Conservation (phyloP, 2,797 vertebrate species). For the Notolabrus celidotus region DNA sequence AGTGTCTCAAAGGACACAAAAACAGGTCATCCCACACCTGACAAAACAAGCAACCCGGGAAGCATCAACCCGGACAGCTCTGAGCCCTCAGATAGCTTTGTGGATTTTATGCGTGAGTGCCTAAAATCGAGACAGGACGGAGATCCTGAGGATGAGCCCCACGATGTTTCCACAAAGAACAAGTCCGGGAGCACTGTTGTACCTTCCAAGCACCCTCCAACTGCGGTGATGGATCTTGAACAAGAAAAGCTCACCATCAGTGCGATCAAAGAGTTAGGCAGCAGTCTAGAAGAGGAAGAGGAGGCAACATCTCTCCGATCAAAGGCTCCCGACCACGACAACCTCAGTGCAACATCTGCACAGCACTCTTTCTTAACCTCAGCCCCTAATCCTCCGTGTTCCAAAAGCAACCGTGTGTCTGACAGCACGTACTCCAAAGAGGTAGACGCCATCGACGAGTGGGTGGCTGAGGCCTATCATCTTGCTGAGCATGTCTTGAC, state of each 20-base stretch:
- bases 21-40: slow-evolving; percentile 34
- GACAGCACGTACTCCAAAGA: slow-evolving; percentile 79
- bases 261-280: slow-evolving; percentile 87
- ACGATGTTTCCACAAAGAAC: slow-evolving; percentile 15
- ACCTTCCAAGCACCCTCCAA: slow-evolving; percentile 51
- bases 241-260: slow-evolving; percentile 88
- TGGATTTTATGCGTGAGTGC: slow-evolving; percentile 88
- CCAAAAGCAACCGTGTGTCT: slow-evolving; percentile 58
- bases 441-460: slow-evolving; percentile 84
- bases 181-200: slow-evolving; percentile 33
- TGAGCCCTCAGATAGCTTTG: slow-evolving; percentile 82
- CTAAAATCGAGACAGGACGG: slow-evolving; percentile 83
- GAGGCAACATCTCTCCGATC: slow-evolving; percentile 45
- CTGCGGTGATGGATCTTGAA: slow-evolving; percentile 84
- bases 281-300: slow-evolving; percentile 77
- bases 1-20: slow-evolving; percentile 40
- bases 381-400: slow-evolving; percentile 40
- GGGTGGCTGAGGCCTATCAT: slow-evolving; percentile 87
- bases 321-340: slow-evolving; percentile 37
- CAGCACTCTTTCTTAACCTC: slow-evolving; percentile 48
- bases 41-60: slow-evolving; percentile 59
- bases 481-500: slow-evolving; percentile 90
- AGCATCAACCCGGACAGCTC: slow-evolving; percentile 47
- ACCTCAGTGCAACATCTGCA: slow-evolving; percentile 29
- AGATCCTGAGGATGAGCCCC: slow-evolving; percentile 64